Evolutionary conservation across 2,113 vertebrate genomes (phyloP), one percentile per base, ranked within the genome.

Genomic region (Otolemur garnettii): DNA sequence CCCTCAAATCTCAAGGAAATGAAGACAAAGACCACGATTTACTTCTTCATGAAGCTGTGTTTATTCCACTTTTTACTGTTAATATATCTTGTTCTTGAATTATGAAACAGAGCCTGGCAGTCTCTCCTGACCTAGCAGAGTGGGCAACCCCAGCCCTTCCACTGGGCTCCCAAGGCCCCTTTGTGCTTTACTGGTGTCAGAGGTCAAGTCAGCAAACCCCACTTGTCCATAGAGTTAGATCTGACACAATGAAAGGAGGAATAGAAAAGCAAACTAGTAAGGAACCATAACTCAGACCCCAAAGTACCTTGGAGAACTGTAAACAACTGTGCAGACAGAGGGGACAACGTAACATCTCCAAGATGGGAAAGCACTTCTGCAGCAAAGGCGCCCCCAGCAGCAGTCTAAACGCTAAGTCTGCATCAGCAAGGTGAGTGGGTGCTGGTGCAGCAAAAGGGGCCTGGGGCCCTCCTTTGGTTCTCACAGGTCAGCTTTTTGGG

Each of bases 311-410:
- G 60, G 10, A 83, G 84, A 12, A 12, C 18, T 60, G 28, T 11
- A 1, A 28, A 42, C 5, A 55, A 66, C 68, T 4, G 1, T 0
- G 55, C 35, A 24, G 35, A n/a, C 0, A 0, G 12, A 15, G 15
- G n/a, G 22, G 11, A 30, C 9, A 7, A 13, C 7, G n/a, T 30
- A 22, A 57, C 9, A 3, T n/a, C 53, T 66, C 18, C 5, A 19
- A 9, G 28, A 13, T 0, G 7, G 66, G 59, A 30, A 9, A 53
- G 50, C 8, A 15, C 5, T 78, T 17, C 26, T 15, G 42, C 42
- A 55, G 14, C 3, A 3, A 74, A 38, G n/a, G 11, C 33, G 18
- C 18, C 4, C 64, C 3, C 5, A 78, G 71, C 18, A 26, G 13
- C 35, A 18, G 50, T 19, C 85, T 28, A 3, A 42, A 15, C 14